Percentiles rank a stretch among this genome's conserved stretches.
Evolutionary conservation across 2,888 invertebrate species (phyloP).

Genomic region (Thymelicus acteon): DNA sequence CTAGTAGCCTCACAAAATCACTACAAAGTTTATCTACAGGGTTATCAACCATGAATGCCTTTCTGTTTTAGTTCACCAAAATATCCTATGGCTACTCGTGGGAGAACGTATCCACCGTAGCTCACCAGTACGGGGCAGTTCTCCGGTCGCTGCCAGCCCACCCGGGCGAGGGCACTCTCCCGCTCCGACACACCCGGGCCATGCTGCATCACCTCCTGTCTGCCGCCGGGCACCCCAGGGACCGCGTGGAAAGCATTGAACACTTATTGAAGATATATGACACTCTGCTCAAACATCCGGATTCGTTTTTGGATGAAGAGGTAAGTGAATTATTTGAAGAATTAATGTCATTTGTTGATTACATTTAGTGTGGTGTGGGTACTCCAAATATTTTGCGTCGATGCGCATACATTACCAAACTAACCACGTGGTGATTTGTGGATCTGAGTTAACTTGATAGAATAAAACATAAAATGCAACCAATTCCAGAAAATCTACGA

Average conservation of each 20-base stretch:
- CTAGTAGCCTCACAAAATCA: too few relatives aligned
- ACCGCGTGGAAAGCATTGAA: constrained; percentile 85
- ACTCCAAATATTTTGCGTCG: too few relatives aligned
- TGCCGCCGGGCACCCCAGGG: constrained; percentile 63
- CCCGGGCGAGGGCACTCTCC: constrained; percentile 88
- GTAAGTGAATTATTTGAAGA: constrained; percentile 68
- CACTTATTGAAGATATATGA: constrained; percentile 85
- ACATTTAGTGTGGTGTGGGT: too few relatives aligned
- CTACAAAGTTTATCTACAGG: too few relatives aligned
- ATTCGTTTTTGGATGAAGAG: constrained; percentile 89
- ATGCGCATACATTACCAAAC: too few relatives aligned
- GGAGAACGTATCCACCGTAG: constrained; percentile 82
- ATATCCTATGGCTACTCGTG: constrained; percentile 87
- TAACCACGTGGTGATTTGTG: too few relatives aligned
- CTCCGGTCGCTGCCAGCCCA: constrained; percentile 78
- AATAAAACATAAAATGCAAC: too few relatives aligned
- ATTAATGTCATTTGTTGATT: too few relatives aligned
- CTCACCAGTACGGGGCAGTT: constrained; percentile 82
- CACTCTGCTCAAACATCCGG: constrained; percentile 72
- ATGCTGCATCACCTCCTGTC: constrained; percentile 83
- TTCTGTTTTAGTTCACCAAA: constrained; percentile 62
- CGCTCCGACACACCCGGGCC: constrained; percentile 83
- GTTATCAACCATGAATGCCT: not conserved
- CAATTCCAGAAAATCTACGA: constrained; percentile 73
- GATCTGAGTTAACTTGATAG: too few relatives aligned